phyloP scores from a whole-genome alignment of 2,888 invertebrate genomes.

The Mallateleia sp. region DNA sequence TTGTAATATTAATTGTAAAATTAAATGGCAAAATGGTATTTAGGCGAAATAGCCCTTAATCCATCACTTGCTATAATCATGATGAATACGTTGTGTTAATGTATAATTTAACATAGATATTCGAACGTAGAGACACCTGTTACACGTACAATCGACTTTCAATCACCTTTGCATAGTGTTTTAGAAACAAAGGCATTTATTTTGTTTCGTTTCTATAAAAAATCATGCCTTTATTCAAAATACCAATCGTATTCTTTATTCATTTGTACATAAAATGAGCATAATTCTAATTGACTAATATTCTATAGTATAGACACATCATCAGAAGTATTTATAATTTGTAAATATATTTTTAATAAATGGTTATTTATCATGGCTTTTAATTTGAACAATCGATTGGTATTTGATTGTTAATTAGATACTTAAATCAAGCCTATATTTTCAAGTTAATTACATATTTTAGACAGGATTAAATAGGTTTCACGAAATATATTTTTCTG shows the following conservation, averaged over 20 bases:
- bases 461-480: background rate
- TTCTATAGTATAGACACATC: no score
- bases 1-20: no score
- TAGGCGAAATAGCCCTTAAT: background rate
- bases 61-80: background rate
- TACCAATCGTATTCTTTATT: background rate
- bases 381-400: no score
- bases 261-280: background rate
- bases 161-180: conserved; percentile 3
- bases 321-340: no score
- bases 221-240: background rate
- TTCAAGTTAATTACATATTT: background rate
- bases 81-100: background rate
- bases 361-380: no score
- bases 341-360: no score
- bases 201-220: background rate
- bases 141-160: conserved; percentile 35
- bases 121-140: conserved; percentile 28
- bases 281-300: background rate
- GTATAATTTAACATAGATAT: conserved; percentile 3
- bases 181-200: conserved; percentile 13
- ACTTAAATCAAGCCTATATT: no score
- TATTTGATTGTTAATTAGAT: no score
- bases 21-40: background rate
- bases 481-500: background rate